Percentiles rank a stretch among this genome's conserved stretches.
phyloP scores from a whole-genome alignment of 2,888 invertebrate genomes.

The Epicampocera succincta region DNA sequence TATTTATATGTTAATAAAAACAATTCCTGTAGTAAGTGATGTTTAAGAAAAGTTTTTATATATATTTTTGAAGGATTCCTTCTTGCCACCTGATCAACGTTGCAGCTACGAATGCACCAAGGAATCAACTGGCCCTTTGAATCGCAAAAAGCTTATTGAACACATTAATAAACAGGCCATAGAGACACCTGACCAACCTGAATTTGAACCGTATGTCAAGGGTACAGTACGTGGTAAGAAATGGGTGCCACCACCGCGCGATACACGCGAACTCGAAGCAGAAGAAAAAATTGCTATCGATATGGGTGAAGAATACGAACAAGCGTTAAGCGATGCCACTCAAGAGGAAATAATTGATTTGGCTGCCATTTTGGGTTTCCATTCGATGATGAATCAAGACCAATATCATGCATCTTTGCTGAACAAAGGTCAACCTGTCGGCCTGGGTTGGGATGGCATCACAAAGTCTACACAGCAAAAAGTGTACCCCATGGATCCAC shows the following conservation, averaged over 20 bases:
- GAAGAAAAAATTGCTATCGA: conserved; percentile 97
- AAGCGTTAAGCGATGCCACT: conserved; percentile 92
- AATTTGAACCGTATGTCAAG: conserved; percentile 95
- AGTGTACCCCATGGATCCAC: conserved; percentile 95
- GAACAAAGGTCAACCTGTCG: conserved; percentile 95
- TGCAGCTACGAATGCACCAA: conserved; percentile 98
- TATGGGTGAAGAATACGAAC: conserved; percentile 96
- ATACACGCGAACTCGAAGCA: conserved; percentile 88
- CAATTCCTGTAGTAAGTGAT: background rate
- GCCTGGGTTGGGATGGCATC: conserved; percentile 96
- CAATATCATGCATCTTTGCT: conserved; percentile 98
- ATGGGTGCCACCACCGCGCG: conserved; percentile 91
- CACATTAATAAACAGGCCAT: conserved; percentile 99
- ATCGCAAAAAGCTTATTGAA: conserved; percentile 96
- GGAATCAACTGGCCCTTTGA: conserved; percentile 96
- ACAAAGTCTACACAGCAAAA: conserved; percentile 96
- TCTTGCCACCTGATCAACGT: conserved; percentile 97
- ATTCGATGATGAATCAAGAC: conserved; percentile 99
- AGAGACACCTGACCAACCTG: conserved; percentile 98
- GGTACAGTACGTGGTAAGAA: conserved; percentile 96
- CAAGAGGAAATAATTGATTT: conserved; percentile 99
- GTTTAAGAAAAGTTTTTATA: no score
- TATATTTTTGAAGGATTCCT: conserved; percentile 88
- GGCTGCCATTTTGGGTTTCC: conserved; percentile 99
- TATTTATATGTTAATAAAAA: background rate